Conservation (phyloP, 2,113 vertebrate species). For the Strigops habroptila region DNA sequence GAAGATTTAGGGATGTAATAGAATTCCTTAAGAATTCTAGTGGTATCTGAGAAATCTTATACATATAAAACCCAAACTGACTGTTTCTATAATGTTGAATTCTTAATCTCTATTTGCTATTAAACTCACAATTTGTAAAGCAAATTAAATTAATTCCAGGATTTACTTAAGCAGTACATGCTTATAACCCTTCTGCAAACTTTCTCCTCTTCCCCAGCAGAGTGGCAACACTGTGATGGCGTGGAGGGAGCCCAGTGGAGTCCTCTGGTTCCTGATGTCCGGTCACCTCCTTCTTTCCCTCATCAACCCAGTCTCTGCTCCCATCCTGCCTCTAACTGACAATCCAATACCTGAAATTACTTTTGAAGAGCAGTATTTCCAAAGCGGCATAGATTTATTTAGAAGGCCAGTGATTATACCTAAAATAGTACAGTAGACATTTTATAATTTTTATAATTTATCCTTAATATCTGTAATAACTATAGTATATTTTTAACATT, state of each 20-base stretch:
- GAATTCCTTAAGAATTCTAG: background rate
- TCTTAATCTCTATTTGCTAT: background rate
- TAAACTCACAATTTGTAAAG: background rate
- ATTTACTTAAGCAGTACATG: background rate
- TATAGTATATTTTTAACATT: background rate
- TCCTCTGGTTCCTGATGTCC: background rate
- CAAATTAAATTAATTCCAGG: background rate
- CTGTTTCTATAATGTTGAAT: background rate
- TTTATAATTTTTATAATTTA: background rate
- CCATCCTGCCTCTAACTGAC: background rate
- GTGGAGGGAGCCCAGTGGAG: background rate
- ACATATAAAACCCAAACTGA: background rate
- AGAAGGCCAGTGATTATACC: rapidly evolving
- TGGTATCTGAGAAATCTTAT: background rate
- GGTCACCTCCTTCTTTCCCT: background rate
- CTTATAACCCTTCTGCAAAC: background rate
- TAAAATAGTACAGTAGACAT: background rate
- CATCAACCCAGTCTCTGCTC: background rate
- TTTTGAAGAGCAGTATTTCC: background rate
- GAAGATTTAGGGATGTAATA: background rate
- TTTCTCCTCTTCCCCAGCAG: background rate
- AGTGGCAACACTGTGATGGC: rapidly evolving
- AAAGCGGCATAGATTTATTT: background rate
- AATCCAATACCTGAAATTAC: background rate
- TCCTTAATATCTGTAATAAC: background rate